Evolutionary conservation across 2,888 invertebrate genomes (phyloP), one percentile per base, ranked within the genome.

Genomic region (Oscheius sp.): DNA sequence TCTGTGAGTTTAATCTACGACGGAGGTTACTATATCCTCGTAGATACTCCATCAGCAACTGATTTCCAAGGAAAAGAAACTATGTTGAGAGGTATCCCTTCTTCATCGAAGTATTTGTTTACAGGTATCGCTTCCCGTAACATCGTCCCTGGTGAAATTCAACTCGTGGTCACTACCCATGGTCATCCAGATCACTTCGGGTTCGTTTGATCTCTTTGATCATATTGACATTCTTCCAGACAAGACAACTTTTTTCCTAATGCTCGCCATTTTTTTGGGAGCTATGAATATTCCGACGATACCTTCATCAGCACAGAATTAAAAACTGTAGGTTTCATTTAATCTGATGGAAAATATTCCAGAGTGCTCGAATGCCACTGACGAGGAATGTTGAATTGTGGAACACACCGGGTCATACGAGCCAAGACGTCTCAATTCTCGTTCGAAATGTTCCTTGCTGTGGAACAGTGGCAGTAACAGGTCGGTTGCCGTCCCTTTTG

Each of bases 391-490:
- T 83, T 17, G 74, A 83, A 66, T 51, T 84, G 4, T 84, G 83
- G 84, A 82, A 81, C 67, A 84, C 84, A 41, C 82, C 83, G 3
- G 83, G 83, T 2, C 82, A 82, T 65, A 83, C 83, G 9, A 72
- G 72, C 22, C 80, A 82, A 54, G 81, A 83, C 70, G 66, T 83
- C 38, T 75, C 79, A 12, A 79, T 82, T 4, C 80, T 83, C 38
- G 80, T 84, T 0, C 67, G 75, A 36, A 77, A 80, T 32, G 81
- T 80, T 22, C 75, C 81, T 9, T 73, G 75, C 50, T 73, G 74
- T 62, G 83, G 82, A 44, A 73, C 75, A 38, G 75, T 83, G 57
- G 82, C 76, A 22, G 78, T 83, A 9, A 74, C 73, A 51, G 83
- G 82, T 75, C 64, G 67, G 70, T 33, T 12, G 2, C 30, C 1